phyloP scores from a whole-genome alignment of 2,888 invertebrate species.

The Daptonema setosum region DNA sequence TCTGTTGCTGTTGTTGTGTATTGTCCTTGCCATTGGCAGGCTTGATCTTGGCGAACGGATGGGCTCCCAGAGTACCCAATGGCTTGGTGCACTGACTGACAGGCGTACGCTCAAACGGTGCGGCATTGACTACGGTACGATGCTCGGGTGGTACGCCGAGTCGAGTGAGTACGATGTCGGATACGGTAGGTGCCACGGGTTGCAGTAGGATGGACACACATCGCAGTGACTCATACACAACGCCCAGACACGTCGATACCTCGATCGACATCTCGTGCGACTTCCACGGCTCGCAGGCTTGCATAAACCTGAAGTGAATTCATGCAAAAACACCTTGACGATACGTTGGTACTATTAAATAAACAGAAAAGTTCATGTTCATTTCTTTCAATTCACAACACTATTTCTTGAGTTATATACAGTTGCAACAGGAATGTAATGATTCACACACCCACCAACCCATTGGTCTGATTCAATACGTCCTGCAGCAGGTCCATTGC shows the following conservation, averaged over 20 bases:
- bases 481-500: not conserved
- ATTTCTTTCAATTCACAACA: too few species aligned
- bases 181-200: not conserved
- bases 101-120: not conserved
- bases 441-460: too few species aligned
- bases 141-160: not conserved
- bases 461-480: not conserved
- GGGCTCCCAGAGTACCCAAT: not conserved
- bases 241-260: not conserved
- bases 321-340: too few species aligned
- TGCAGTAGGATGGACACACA: not conserved
- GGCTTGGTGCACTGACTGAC: not conserved
- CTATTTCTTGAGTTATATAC: too few species aligned
- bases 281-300: too few species aligned
- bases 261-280: too few species aligned
- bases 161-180: not conserved
- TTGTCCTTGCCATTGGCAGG: not conserved
- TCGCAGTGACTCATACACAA: not conserved
- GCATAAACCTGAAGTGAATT: too few species aligned
- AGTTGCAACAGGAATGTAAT: too few species aligned
- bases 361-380: too few species aligned
- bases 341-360: too few species aligned
- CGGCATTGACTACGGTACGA: not conserved
- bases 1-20: not conserved
- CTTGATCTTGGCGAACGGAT: not conserved